Conservation (phyloP, 2,888 invertebrate genomes). For the Aphidius colemani region DNA sequence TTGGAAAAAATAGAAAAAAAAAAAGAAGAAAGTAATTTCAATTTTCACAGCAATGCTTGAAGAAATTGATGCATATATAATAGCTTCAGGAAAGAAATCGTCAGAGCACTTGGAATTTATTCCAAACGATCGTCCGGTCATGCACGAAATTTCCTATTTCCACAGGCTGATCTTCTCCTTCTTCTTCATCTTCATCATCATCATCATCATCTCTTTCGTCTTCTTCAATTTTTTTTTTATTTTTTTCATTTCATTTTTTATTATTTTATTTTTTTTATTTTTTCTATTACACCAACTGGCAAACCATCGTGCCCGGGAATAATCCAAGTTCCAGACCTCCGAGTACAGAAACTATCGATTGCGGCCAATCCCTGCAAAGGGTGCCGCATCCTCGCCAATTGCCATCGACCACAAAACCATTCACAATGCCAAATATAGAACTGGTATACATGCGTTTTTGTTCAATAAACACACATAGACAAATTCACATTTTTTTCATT, state of each 20-base stretch:
- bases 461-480: too few relatives aligned
- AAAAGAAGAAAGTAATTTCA: constrained; percentile 43
- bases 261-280: constrained; percentile 2
- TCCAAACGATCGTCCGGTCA: constrained; percentile 25
- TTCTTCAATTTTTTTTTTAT: neutral
- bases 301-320: constrained; percentile 15
- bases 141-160: constrained; percentile 29
- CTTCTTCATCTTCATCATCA: constrained; percentile 3
- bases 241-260: neutral
- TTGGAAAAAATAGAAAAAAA: neutral
- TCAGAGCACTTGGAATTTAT: constrained; percentile 21
- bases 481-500: too few relatives aligned
- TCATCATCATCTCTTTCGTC: neutral
- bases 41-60: constrained; percentile 34
- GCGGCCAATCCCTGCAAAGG: constrained; percentile 25
- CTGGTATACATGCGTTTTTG: too few relatives aligned
- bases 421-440: constrained; percentile 19
- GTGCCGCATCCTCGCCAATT: constrained; percentile 26
- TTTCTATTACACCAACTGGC: constrained; percentile 2
- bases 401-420: constrained; percentile 25
- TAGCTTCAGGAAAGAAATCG: constrained; percentile 9
- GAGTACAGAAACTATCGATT: constrained; percentile 17
- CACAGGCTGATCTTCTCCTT: constrained; percentile 11
- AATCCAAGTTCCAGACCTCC: neutral
- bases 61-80: constrained; percentile 13